Base-by-base conservation (phyloP, 2,797 vertebrate species). In the Danionella dracula region DNA sequence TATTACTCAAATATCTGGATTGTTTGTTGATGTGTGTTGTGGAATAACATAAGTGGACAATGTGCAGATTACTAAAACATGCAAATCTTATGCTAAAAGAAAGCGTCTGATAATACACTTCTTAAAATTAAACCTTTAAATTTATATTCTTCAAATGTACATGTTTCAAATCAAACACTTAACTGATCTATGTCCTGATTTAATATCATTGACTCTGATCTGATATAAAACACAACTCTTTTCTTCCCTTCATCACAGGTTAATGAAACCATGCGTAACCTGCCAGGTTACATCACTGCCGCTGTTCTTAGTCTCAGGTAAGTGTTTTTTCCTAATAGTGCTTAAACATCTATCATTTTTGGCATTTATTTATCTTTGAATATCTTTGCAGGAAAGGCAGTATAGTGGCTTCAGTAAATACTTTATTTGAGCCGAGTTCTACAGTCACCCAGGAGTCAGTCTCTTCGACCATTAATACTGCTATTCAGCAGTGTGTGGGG, bases 351-450 rank as follows among this genome's bases (percentile, higher is more conserved):
- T 63, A 6, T 53, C 9, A 19, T 4, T 34, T n/a, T 27, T n/a
- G 9, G 35, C 4, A 12, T 20, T 34, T 4, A 21, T 21, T 45
- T 2, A 21, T 19, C 40, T 45, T 62, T 40, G 6, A 17, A 13
- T 71, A 54, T 59, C 11, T 54, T 40, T 61, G 9, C 53, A 91
- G 90, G 41, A 1, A 4, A 8, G 89, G 90, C 69, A 91, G 89
- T 71, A 78, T 91, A 15, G 6, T 34, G 29, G 88, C 89, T 6
- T 63, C 67, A 3, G 82, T 91, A 8, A 84, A 87, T 64, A 91
- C 86, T 42, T 61, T 88, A 50, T 91, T 83, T 72, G 2, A 74
- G 0, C 1, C 4, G 4, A 31, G 49, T 12, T 81, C 79, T 13
- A 1, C 0, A 0, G 9, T 8, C 44, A 85, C 76, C 15, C 44